These are phyloP conservation scores for Acronicta alni DNA, from an alignment of 2,888 invertebrate species.

Conservation along the genomic window DNA sequence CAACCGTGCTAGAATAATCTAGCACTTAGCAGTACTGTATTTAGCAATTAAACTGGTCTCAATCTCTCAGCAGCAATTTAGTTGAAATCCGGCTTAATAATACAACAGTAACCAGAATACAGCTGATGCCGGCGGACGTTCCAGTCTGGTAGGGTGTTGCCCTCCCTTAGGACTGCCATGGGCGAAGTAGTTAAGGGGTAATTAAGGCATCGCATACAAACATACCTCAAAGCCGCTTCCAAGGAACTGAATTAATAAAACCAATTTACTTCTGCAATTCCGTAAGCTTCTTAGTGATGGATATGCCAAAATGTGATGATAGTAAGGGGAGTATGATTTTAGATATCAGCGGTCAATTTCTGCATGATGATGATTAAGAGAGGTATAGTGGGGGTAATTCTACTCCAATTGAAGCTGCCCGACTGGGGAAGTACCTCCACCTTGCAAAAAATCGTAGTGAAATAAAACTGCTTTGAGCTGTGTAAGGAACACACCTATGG, in stretches of 20 bases:
- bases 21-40: too few species aligned
- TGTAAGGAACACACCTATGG: too few species aligned
- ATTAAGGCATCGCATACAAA: slow-evolving; percentile 29
- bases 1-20: too few species aligned
- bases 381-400: too few species aligned
- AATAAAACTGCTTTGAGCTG: too few species aligned
- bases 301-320: too few species aligned
- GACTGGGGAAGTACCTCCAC: too few species aligned
- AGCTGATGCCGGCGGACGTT: slow-evolving; percentile 18
- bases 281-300: slow-evolving; percentile 9
- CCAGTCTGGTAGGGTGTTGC: slow-evolving; percentile 23
- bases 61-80: not conserved
- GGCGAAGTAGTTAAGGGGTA: slow-evolving; percentile 32
- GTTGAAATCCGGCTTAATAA: not conserved
- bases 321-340: too few species aligned
- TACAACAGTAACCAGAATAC: slow-evolving; percentile 5
- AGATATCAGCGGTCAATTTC: too few species aligned
- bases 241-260: slow-evolving; percentile 42
- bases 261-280: slow-evolving; percentile 32
- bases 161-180: slow-evolving; percentile 27
- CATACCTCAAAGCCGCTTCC: slow-evolving; percentile 18
- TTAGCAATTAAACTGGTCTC: not conserved
- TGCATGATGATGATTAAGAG: too few species aligned
- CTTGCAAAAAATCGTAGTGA: too few species aligned
- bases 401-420: too few species aligned